These are phyloP conservation scores for Hemistola chrysoprasaria DNA, from an alignment of 2,888 invertebrate species.

Conservation along the genomic window DNA sequence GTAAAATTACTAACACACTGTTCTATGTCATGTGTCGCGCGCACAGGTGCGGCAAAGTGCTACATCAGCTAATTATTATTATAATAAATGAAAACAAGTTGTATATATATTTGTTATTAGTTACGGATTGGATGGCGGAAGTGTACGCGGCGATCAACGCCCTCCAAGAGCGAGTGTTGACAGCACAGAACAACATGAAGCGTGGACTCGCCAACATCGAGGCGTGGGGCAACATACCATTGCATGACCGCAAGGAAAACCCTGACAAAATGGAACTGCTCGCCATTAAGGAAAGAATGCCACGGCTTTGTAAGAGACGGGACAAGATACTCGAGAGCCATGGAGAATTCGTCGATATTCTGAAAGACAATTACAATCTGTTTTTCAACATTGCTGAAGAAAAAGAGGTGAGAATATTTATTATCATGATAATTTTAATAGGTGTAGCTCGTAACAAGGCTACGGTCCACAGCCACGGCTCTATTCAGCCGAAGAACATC, in stretches of 20 bases:
- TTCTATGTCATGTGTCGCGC: too few species aligned
- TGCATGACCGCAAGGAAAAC: conserved; percentile 86
- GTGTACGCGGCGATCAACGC: conserved; percentile 86
- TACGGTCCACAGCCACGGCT: too few species aligned
- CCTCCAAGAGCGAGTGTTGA: conserved; percentile 85
- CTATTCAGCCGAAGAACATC: too few species aligned
- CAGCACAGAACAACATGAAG: conserved; percentile 85
- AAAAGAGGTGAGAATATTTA: conserved; percentile 53
- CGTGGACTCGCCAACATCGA: conserved; percentile 81
- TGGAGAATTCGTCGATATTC: conserved; percentile 78
- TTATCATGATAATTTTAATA: too few species aligned
- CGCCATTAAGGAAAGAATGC: conserved; percentile 78
- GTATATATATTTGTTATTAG: too few species aligned
- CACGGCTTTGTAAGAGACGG: conserved; percentile 74
- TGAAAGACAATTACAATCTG: conserved; percentile 85
- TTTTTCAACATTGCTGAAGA: conserved; percentile 85
- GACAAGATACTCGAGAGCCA: conserved; percentile 73
- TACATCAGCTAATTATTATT: too few species aligned
- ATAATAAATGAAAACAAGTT: too few species aligned
- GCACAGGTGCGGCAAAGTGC: too few species aligned
- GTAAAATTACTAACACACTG: too few species aligned
- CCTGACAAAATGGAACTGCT: conserved; percentile 74
- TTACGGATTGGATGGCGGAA: conserved; percentile 86
- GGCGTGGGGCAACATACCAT: conserved; percentile 87
- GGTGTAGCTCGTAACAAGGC: too few species aligned